Evolutionary conservation across 2,888 invertebrate genomes (phyloP).

Genomic region (Hymenopus coronatus): DNA sequence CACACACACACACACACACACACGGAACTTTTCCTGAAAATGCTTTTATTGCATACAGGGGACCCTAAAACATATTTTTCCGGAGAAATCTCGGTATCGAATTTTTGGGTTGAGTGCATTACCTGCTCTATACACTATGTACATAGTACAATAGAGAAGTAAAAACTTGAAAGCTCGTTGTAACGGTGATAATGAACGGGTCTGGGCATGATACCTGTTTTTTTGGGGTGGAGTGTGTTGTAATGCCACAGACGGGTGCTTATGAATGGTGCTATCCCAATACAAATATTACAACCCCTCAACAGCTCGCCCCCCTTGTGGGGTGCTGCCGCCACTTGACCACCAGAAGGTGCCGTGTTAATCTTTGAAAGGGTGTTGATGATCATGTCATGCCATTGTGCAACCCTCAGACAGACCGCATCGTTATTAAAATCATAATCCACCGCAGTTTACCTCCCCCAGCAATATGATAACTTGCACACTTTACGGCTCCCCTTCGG

Average conservation of each 20-base stretch:
- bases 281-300: not conserved
- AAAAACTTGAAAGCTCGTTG: too few species aligned
- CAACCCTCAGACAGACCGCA: not conserved
- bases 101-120: too few species aligned
- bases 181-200: too few species aligned
- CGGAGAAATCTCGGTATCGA: too few species aligned
- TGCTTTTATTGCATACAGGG: too few species aligned
- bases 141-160: too few species aligned
- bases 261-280: not conserved
- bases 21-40: too few species aligned
- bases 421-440: conserved; percentile 16
- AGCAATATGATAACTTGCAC: conserved; percentile 1
- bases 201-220: too few species aligned
- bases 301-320: not conserved
- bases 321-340: not conserved
- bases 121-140: too few species aligned
- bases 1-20: too few species aligned
- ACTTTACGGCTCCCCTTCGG: not conserved
- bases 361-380: not conserved
- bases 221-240: not conserved
- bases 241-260: not conserved
- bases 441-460: not conserved
- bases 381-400: not conserved
- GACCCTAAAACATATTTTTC: too few species aligned
- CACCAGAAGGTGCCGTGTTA: not conserved